Conservation (phyloP, 92 coral and sea anemone genomes). For the Phenganax marumi region DNA sequence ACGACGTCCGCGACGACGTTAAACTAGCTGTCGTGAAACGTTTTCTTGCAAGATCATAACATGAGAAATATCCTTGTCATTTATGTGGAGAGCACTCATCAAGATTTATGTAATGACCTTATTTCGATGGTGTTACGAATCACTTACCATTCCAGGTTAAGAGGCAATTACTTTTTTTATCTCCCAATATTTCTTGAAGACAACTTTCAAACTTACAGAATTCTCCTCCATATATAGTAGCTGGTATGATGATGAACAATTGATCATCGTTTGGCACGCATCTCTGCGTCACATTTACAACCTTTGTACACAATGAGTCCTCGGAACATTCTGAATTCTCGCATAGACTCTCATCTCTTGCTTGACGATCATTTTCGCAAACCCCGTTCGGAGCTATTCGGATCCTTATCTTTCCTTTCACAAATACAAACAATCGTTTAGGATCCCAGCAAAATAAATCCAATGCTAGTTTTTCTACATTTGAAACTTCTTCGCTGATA, state of each 20-base stretch:
- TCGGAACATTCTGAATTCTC: background rate
- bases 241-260: background rate
- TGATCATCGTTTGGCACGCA: background rate
- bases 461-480: background rate
- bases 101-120: background rate
- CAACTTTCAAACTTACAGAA: conserved; percentile 34
- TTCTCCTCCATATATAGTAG: background rate
- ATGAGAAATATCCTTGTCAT: too few species aligned
- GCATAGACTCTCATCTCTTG: background rate
- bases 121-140: too few species aligned
- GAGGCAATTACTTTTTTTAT: background rate
- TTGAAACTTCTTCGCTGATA: background rate
- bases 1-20: too few species aligned
- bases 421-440: background rate
- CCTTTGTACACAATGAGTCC: background rate
- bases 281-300: background rate
- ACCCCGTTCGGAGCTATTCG: background rate
- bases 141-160: background rate
- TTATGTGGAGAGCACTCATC: too few species aligned
- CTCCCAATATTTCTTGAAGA: conserved; percentile 15
- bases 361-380: background rate
- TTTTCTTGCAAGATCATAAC: too few species aligned
- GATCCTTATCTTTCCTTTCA: background rate
- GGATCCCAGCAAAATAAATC: conserved; percentile 25
- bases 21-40: too few species aligned